Base-by-base conservation (phyloP, 1,140 invertebrate species). In the Papilio helenus region DNA sequence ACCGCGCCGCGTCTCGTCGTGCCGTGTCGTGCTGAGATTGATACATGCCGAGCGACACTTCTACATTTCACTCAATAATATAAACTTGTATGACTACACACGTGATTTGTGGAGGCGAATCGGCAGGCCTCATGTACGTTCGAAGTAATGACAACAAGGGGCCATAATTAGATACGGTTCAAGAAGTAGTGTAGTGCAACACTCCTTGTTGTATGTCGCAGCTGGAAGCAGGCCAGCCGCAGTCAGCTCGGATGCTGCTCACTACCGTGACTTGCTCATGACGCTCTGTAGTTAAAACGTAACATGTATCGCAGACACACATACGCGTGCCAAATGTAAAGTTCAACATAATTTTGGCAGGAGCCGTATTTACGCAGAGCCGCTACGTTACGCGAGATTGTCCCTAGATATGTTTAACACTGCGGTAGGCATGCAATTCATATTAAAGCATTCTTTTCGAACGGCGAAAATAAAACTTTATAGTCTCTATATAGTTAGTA, bases 271-370 rank as follows among this genome's bases (percentile, higher is more conserved):
- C 90, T 92, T 89, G 88, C 79, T 91, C 84, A 84, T 93, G 92
- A 92, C 90, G 92, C 87, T 87, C 88, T 85, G 89, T 93, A 93
- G 90, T 91, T 93, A 90, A 90, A 90, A 91, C 90, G 89, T 93
- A 91, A 89, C 86, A 89, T 86, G 85, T 83, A 85, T 78, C 88
- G 83, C 89, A 90, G 89, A 91, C 87, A 89, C 83, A 79, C 87
- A 87, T 79, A 82, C 85, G 79, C 84, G 89, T 93, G 92, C 90
- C 92, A 93, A 93, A 90, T 91, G 90, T 91, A 93, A 92, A 93
- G 92, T 93, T 92, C 90, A 88, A 90, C 90, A 89, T 90, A 88
- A 86, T 87, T 90, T 92, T 92, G 90, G 91, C 90, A 87, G 87
- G 83, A 87, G 87, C 26, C 44, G 81, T 89, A 87, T 90, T 88